Evolutionary conservation across 1,140 invertebrate genomes (phyloP).

Genomic region (Scylla paramamosain): DNA sequence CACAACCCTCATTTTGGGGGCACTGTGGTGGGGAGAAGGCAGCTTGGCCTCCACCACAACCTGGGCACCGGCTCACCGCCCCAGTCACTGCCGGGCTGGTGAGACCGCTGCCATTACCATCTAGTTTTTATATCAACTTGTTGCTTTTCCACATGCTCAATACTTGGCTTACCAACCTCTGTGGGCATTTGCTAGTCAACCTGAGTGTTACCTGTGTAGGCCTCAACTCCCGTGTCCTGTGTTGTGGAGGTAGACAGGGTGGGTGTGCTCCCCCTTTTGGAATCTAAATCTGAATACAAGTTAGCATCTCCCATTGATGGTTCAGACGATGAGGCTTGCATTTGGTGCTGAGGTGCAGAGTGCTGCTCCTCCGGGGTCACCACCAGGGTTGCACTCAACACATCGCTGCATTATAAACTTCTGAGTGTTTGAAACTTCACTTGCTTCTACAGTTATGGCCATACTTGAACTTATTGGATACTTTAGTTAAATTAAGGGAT

Average conservation of each 20-base stretch:
- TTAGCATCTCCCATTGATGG: neutral
- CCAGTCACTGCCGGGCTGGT: neutral
- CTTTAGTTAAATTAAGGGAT: neutral
- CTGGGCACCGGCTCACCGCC: neutral
- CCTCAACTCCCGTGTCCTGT: neutral
- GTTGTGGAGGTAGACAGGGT: constrained; percentile 4
- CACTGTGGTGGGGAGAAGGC: neutral
- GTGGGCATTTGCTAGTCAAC: neutral
- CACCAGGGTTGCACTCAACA: neutral
- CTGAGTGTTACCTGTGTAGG: constrained; percentile 12
- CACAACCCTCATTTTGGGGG: neutral
- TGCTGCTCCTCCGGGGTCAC: neutral
- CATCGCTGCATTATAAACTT: neutral
- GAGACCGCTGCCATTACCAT: neutral
- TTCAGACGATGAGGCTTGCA: neutral
- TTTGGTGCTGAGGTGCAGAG: neutral
- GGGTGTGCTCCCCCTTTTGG: neutral
- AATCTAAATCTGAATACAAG: neutral
- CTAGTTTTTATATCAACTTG: constrained; percentile 10
- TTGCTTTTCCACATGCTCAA: constrained; percentile 22
- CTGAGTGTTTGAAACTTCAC: neutral
- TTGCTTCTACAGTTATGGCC: neutral
- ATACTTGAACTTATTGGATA: neutral
- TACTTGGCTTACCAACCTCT: constrained; percentile 6
- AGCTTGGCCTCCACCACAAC: neutral